Evolutionary conservation across 2,797 vertebrate species (phyloP).

Genomic region (Peromyscus eremicus): DNA sequence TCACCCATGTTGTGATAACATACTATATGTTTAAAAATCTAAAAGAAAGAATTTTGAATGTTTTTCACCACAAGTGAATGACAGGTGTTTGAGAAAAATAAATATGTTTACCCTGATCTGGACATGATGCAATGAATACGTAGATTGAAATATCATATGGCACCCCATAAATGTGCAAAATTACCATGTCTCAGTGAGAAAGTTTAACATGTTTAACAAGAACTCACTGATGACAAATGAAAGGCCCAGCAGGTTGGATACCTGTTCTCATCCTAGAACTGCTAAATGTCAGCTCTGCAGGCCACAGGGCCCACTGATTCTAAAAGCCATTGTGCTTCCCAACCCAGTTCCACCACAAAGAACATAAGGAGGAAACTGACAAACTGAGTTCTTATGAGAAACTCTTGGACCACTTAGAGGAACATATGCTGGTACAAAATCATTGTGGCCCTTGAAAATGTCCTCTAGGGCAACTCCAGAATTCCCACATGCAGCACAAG

Average conservation of each 20-base stretch:
- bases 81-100: background rate
- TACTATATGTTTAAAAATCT: background rate
- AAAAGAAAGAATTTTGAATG: conserved; percentile 1
- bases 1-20: background rate
- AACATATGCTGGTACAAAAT: background rate
- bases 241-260: background rate
- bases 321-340: background rate
- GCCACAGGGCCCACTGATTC: background rate
- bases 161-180: background rate
- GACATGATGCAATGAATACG: background rate
- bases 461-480: background rate
- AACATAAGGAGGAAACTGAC: background rate
- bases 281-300: background rate
- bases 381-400: conserved; percentile 17
- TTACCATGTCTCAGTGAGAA: background rate
- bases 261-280: background rate
- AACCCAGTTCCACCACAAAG: background rate
- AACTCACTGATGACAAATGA: background rate
- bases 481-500: background rate
- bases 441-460: background rate
- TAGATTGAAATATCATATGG: background rate
- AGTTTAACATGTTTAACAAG: background rate
- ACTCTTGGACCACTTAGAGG: background rate
- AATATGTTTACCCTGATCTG: background rate
- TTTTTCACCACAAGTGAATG: background rate